These are phyloP conservation scores for Phoenicopterus ruber DNA, from an alignment of 2,113 vertebrate genomes.

Conservation along the genomic window DNA sequence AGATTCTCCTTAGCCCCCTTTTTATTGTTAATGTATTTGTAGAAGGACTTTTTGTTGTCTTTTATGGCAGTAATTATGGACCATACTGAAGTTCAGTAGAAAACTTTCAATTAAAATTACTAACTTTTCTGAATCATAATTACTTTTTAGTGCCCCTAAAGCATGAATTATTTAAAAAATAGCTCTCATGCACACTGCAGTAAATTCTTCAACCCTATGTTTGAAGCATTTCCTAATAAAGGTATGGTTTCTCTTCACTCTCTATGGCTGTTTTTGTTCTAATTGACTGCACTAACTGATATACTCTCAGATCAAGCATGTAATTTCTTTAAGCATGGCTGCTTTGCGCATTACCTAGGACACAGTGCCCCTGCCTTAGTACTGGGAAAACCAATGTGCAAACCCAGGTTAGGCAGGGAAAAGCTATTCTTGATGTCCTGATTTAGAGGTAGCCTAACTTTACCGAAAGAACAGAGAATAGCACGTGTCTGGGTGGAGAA, in stretches of 20 bases:
- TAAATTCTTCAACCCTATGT: neutral
- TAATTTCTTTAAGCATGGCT: neutral
- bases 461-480: neutral
- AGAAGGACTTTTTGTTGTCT: too few species aligned
- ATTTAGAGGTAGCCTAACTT: neutral
- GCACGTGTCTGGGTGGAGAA: neutral
- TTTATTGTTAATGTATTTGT: too few species aligned
- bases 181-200: neutral
- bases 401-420: neutral
- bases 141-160: neutral
- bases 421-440: neutral
- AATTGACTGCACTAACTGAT: neutral
- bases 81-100: neutral
- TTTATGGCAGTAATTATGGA: too few species aligned
- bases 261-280: neutral
- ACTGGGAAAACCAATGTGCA: neutral
- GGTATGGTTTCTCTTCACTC: fast-evolving
- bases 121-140: neutral
- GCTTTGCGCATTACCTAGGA: neutral
- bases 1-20: too few species aligned
- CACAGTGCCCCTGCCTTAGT: neutral
- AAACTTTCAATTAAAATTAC: neutral
- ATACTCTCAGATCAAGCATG: neutral
- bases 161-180: neutral
- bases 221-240: neutral